Percentiles rank a stretch among this genome's conserved stretches.
Evolutionary conservation across 1,140 invertebrate species (phyloP).

Genomic region (Drosophila rufa): DNA sequence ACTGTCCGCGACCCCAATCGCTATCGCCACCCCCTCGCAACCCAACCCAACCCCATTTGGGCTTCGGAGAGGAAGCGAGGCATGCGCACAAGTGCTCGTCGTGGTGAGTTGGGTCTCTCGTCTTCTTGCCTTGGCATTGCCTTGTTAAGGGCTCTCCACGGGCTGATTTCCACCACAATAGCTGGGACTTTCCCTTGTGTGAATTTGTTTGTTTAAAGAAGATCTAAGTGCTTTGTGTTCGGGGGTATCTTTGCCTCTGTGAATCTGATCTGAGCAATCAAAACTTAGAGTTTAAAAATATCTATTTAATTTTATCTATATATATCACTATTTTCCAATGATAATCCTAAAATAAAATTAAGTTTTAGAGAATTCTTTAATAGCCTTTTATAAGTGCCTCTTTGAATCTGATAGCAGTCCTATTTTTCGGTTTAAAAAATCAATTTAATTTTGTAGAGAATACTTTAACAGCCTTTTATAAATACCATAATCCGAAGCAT

Average conservation of each 20-base stretch:
- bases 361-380: too few relatives aligned
- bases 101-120: conserved; percentile 53
- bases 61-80: conserved; percentile 13
- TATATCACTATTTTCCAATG: background rate
- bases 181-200: conserved; percentile 8
- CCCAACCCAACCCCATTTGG: conserved; percentile 30
- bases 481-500: too few relatives aligned
- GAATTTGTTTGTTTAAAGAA: background rate
- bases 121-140: conserved; percentile 15
- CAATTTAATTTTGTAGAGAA: too few relatives aligned
- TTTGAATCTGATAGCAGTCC: too few relatives aligned
- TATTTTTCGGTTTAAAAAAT: too few relatives aligned
- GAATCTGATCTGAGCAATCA: background rate
- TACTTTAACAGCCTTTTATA: too few relatives aligned
- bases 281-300: background rate
- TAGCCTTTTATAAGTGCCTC: too few relatives aligned
- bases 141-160: conserved; percentile 17
- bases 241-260: background rate
- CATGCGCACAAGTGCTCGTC: conserved; percentile 76
- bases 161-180: conserved; percentile 19
- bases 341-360: too few relatives aligned
- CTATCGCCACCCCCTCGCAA: conserved; percentile 20
- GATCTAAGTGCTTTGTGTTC: conserved; percentile 2
- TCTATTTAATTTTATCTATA: background rate
- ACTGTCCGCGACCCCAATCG: conserved; percentile 10